These are phyloP conservation scores for Drosophila busckii DNA, from an alignment of 1,140 invertebrate genomes.

Conservation along the genomic window DNA sequence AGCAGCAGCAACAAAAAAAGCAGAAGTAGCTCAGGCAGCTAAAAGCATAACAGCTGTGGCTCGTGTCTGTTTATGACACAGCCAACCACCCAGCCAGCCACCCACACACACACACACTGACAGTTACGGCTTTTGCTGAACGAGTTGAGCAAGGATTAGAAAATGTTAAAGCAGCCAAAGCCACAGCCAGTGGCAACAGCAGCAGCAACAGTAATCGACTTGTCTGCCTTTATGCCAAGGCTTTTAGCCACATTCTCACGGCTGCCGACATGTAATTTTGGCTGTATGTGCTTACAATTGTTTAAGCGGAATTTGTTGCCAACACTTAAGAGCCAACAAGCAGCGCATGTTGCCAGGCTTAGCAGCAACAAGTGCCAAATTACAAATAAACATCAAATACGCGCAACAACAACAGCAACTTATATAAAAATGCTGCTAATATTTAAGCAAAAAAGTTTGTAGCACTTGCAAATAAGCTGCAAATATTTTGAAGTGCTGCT, in stretches of 20 bases:
- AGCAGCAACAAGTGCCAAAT: slow-evolving; percentile 10
- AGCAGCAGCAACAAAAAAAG: background rate
- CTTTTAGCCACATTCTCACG: background rate
- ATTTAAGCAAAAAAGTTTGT: too few relatives aligned
- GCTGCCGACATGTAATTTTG: slow-evolving; percentile 5
- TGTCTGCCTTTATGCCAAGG: background rate
- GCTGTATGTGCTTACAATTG: slow-evolving; percentile 23
- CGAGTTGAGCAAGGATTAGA: slow-evolving; percentile 30
- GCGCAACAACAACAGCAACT: too few relatives aligned
- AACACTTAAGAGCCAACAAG: slow-evolving; percentile 2
- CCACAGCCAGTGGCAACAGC: too few relatives aligned
- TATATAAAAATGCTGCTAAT: slow-evolving; percentile 1
- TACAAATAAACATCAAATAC: too few relatives aligned
- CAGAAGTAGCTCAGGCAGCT: slow-evolving; percentile 5
- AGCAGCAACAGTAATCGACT: slow-evolving; percentile 15
- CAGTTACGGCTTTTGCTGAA: too few relatives aligned
- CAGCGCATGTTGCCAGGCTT: background rate
- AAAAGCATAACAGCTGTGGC: slow-evolving; percentile 5
- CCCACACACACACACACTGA: background rate
- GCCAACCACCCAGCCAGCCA: background rate
- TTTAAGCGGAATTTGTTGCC: slow-evolving; percentile 19
- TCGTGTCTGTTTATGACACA: slow-evolving; percentile 25
- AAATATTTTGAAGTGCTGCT: too few relatives aligned
- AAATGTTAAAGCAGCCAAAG: slow-evolving; percentile 15
- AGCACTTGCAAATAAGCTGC: too few relatives aligned